phyloP scores from a whole-genome alignment of 2,113 vertebrate species.

The Acrocephalus arundinaceus region DNA sequence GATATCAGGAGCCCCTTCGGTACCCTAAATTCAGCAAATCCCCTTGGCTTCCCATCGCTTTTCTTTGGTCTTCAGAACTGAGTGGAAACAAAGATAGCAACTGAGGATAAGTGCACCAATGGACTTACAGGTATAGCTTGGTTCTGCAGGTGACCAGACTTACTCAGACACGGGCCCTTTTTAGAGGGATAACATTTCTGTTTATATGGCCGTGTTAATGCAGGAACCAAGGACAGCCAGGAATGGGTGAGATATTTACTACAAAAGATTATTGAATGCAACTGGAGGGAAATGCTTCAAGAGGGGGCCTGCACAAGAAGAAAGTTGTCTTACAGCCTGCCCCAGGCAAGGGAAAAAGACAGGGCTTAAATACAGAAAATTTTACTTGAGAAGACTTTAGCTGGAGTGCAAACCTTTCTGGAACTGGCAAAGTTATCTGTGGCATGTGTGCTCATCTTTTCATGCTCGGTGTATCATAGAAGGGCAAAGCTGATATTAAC shows the following conservation, averaged over 20 bases:
- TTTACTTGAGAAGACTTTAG: not conserved
- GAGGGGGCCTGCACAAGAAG: not conserved
- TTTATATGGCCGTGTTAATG: not conserved
- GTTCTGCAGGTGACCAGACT: not conserved
- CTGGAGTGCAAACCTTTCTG: not conserved
- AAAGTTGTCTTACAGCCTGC: not conserved
- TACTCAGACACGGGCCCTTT: not conserved
- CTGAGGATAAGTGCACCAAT: not conserved
- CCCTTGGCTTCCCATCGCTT: not conserved
- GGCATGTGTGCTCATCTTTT: not conserved
- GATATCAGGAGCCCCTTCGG: not conserved
- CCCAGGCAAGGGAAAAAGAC: not conserved
- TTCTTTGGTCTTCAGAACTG: not conserved
- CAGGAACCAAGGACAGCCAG: not conserved
- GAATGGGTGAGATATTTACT: not conserved
- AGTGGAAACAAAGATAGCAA: not conserved
- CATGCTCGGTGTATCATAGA: fast-evolving
- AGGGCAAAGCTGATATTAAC: not conserved
- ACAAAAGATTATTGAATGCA: not conserved
- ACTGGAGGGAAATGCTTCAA: not conserved
- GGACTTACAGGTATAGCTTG: not conserved
- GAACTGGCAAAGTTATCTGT: not conserved
- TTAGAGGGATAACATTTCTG: not conserved
- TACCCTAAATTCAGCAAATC: not conserved
- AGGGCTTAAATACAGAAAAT: not conserved